Conservation (phyloP, 2,113 vertebrate species). For the Gadus chalcogrammus region DNA sequence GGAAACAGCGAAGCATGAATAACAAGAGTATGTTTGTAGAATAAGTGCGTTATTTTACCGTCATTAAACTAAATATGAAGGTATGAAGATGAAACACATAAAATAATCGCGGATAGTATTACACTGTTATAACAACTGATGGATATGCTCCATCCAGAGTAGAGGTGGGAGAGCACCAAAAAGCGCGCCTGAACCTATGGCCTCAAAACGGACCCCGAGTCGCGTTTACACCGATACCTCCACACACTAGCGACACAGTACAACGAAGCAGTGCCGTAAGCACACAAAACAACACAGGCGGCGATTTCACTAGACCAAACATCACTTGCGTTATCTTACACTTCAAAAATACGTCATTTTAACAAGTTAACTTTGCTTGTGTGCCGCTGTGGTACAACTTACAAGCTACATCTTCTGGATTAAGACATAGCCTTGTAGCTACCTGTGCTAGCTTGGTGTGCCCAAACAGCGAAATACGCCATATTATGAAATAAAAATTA, state of each 20-base stretch:
- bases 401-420: constrained; percentile 31
- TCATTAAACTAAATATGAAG: too few species aligned
- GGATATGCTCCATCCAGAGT: not conserved
- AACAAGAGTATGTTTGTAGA: too few species aligned
- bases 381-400: constrained; percentile 21
- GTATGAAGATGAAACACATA: too few species aligned
- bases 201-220: not conserved
- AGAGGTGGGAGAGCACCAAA: constrained; percentile 17
- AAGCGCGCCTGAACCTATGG: constrained; percentile 47
- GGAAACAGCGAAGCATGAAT: constrained; percentile 11
- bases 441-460: too few species aligned
- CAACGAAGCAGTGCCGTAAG: not conserved
- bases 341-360: not conserved
- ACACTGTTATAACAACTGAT: not conserved
- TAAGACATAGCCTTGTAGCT: constrained; percentile 27
- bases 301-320: too few species aligned
- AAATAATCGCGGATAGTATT: not conserved
- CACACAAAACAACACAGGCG: too few species aligned
- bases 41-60: too few species aligned
- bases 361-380: constrained; percentile 1
- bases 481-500: too few species aligned
- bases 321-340: too few species aligned
- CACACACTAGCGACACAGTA: too few species aligned
- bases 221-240: too few species aligned
- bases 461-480: too few species aligned